Base-by-base conservation (phyloP, 2,113 vertebrate species). In the Dicentrarchus labrax region DNA sequence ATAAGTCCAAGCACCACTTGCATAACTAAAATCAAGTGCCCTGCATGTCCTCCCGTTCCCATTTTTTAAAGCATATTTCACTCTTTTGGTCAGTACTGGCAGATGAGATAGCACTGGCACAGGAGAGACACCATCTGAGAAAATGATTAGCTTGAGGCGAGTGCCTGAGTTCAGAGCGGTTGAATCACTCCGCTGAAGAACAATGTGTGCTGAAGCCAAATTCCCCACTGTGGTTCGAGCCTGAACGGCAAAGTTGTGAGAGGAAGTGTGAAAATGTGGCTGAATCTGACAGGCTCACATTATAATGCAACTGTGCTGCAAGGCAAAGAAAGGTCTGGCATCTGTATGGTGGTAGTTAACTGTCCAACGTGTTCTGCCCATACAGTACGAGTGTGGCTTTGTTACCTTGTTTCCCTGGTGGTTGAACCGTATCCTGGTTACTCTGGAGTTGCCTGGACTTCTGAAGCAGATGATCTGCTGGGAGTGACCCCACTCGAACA, bases 401-500 rank as follows among this genome's bases (percentile, higher is more conserved):
- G 4, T 45, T 4, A 99, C 98, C 97, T 99, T 99, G 94, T 99
- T 99, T 88, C 98, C 98, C 90, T 99, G 98, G 86, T 99, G 97
- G 92, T 96, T 99, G 95, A 99, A 99, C 83, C 97, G 94, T 93
- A 99, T 98, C 84, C 98, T 95, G 80, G 98, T 99, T 82, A 99
- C 95, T 89, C 98, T 96, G 76, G 97, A 96, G 93, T 97, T 99
- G 66, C 98, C 98, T 8, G 97, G 96, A 93, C 97, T 95, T n/a
- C 98, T 96, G 93, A 98, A 99, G 91, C 98, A 99, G 39, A 96
- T 96, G 92, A 99, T 98, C 94, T 99, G 98, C 89, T 99, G 98
- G 2, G 97, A 97, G 82, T 99, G 98, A 64, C 98, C 98, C 98
- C 98, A 99, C 79, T 99, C 98, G 89, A 99, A 99, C 98, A 99